These are phyloP conservation scores for Neodiprion pinetum DNA, from an alignment of 1,140 invertebrate genomes.

Conservation along the genomic window DNA sequence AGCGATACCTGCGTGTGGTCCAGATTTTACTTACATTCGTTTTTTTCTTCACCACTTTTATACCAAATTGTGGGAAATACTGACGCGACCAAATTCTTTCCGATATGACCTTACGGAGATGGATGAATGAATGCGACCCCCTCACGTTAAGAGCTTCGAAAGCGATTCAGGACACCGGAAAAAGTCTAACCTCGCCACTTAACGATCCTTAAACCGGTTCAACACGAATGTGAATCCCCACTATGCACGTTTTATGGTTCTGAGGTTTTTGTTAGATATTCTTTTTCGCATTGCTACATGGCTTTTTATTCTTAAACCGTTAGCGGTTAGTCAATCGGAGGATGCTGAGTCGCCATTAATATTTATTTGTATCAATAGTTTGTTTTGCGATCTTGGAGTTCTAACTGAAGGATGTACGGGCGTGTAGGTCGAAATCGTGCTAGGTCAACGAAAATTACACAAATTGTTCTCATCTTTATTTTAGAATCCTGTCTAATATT, in stretches of 20 bases:
- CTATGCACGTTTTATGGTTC: not conserved
- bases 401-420: no score
- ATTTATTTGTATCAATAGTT: no score
- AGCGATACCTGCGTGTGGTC: not conserved
- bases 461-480: no score
- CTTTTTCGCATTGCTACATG: not conserved
- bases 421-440: no score
- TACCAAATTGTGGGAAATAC: not conserved
- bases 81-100: not conserved
- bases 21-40: not conserved
- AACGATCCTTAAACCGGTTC: slow-evolving; percentile 5
- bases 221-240: not conserved
- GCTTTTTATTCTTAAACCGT: no score
- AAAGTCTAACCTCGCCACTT: not conserved
- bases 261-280: not conserved
- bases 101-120: not conserved
- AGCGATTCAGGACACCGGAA: not conserved
- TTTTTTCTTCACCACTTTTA: no score
- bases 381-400: no score
- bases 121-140: not conserved
- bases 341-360: not conserved
- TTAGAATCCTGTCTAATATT: no score
- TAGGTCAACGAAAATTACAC: no score
- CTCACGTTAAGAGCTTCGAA: not conserved
- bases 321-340: not conserved